Evolutionary conservation across 2,888 invertebrate genomes (phyloP).

Genomic region (Volucella inflata): DNA sequence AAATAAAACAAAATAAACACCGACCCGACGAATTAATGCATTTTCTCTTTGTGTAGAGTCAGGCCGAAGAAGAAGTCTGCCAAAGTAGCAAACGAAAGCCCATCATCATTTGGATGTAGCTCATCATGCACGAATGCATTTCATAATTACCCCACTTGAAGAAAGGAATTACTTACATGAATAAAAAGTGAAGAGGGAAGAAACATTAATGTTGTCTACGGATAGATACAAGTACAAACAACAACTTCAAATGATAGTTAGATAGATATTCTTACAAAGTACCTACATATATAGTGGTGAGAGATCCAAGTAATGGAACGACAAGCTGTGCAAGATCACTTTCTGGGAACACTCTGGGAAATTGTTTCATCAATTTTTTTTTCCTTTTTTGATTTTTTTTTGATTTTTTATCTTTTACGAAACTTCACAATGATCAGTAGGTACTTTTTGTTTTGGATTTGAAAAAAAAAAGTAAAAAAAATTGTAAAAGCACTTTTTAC

Average conservation of each 20-base stretch:
- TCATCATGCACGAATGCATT: conserved; percentile 76
- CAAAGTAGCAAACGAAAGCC: conserved; percentile 48
- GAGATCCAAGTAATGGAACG: not conserved
- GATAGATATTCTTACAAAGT: conserved; percentile 21
- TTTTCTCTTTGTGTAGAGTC: conserved; percentile 47
- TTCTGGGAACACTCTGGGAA: conserved; percentile 23
- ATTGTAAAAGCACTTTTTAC: not conserved
- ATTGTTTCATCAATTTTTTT: conserved; percentile 8
- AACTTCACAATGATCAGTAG: conserved; percentile 14
- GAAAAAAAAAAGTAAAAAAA: not conserved
- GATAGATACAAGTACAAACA: too few relatives aligned
- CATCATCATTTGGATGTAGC: conserved; percentile 62
- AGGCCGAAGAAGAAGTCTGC: not conserved
- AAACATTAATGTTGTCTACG: conserved; percentile 18
- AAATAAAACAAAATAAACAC: not conserved
- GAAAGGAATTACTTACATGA: conserved; percentile 45
- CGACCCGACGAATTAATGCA: conserved; percentile 41
- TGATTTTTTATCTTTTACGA: not conserved
- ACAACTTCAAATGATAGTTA: conserved; percentile 1
- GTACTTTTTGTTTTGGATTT: conserved; percentile 20
- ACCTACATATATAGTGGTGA: conserved; percentile 15
- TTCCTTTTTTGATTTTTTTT: not conserved
- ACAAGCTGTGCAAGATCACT: conserved; percentile 26
- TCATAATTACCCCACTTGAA: conserved; percentile 75
- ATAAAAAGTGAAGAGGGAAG: conserved; percentile 10